Base-by-base conservation (phyloP, 2,888 invertebrate genomes). In the Caenorhabditis panamensis region DNA sequence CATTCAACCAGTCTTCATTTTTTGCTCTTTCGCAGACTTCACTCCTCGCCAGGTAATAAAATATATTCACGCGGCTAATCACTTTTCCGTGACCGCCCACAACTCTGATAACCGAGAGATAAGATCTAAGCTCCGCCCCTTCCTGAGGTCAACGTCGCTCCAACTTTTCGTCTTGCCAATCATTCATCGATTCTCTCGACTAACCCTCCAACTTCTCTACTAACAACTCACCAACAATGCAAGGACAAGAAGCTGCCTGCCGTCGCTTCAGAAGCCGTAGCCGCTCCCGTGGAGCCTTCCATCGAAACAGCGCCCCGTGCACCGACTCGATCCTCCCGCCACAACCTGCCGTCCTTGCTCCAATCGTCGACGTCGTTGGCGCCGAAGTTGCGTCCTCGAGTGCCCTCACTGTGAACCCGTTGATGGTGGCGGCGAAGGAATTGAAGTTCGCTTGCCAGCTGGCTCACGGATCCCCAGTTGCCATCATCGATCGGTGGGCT, bases 381-480 rank as follows among this genome's bases (percentile, higher is more conserved):
- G 31, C 31, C 31, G 31, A 11, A n/a, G 1, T 49, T 2, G 36
- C 2, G n/a, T 47, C 67, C 16, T 11, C 24, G 13, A 28, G 4
- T 11, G 58, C 66, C 41, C 66, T 49, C 24, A 16, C 53, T 0
- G 68, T 58, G 24, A 68, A 77, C 20, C 73, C 73, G 47, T 24
- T 67, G 36, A 36, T 64, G 51, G 61, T 58, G 18, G 71, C 82
- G 13, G 62, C 69, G 1, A 59, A 59, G 22, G 59, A 81, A 18
- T 67, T 82, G 31, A 73, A 77, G 84, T 98, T 98, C 91, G 96
- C 96, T 92, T 97, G 97, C 91, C 97, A 98, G 92, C 94, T 97
- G 92, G 98, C 98, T 1, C 97, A 99, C 90, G 98, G 98, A 41
- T 96, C 96, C 91, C 96, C 97, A 16, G 69, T 79, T 8, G 71